Conservation (phyloP, 2,113 vertebrate genomes). For the Ailurus styani region DNA sequence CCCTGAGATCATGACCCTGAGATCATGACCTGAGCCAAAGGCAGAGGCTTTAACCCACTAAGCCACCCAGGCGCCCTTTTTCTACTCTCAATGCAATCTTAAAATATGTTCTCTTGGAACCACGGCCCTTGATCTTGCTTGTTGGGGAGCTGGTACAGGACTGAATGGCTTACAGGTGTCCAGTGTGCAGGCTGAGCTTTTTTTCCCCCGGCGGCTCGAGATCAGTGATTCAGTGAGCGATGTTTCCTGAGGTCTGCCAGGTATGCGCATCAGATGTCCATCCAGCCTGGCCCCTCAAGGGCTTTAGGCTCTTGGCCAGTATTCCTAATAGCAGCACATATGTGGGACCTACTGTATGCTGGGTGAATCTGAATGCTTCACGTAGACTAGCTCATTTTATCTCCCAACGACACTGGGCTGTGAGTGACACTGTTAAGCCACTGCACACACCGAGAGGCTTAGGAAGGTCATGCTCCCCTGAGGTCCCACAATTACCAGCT, state of each 20-base stretch:
- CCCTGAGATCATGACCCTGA: too few relatives aligned
- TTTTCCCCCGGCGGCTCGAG: not conserved
- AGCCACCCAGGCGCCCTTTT: too few relatives aligned
- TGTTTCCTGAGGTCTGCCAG: not conserved
- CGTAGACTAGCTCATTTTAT: not conserved
- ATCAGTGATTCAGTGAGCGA: not conserved
- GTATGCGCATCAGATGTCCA: fast-evolving
- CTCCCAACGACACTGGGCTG: not conserved
- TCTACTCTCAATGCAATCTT: not conserved
- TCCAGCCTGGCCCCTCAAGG: not conserved
- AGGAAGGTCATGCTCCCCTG: not conserved
- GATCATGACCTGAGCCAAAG: too few relatives aligned
- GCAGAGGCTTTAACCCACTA: too few relatives aligned
- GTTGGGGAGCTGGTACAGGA: not conserved
- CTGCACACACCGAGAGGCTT: not conserved
- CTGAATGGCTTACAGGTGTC: not conserved
- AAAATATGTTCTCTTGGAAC: not conserved
- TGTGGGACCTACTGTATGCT: not conserved
- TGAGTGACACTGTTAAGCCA: too few relatives aligned
- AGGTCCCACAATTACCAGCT: not conserved
- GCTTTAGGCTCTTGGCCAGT: not conserved
- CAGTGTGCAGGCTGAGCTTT: not conserved
- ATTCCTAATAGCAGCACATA: fast-evolving
- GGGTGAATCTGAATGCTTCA: not conserved
- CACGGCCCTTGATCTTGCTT: not conserved